These are phyloP conservation scores for Epinephelus awoara DNA, from an alignment of 2,797 vertebrate species.

Conservation along the genomic window DNA sequence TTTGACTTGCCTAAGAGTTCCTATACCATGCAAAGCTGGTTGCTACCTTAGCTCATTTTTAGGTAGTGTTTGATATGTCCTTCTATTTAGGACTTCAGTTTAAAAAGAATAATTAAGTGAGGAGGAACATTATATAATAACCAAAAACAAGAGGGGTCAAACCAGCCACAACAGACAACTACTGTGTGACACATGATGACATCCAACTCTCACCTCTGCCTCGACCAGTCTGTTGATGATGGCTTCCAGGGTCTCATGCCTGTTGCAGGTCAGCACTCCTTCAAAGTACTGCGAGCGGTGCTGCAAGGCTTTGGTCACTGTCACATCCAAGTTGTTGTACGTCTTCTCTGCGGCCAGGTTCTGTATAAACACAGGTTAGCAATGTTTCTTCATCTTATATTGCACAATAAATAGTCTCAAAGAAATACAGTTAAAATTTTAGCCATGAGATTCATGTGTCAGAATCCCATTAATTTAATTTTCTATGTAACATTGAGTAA, in stretches of 20 bases:
- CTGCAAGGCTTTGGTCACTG: conserved; percentile 95
- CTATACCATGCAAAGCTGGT: neutral
- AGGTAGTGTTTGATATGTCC: neutral
- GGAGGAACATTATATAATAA: neutral
- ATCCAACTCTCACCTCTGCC: conserved; percentile 89
- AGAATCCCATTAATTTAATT: neutral
- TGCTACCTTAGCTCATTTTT: neutral
- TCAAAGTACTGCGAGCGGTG: conserved; percentile 99
- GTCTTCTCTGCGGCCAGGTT: conserved; percentile 98
- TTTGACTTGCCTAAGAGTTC: neutral
- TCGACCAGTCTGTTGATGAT: conserved; percentile 97
- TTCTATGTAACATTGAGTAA: neutral
- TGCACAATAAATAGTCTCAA: neutral
- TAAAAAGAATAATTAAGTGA: neutral
- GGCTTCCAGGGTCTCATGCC: conserved; percentile 92
- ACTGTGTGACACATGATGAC: neutral
- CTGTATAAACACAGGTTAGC: conserved; percentile 73
- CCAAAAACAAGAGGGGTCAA: neutral
- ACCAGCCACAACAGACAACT: neutral
- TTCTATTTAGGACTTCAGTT: neutral
- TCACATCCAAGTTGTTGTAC: conserved; percentile 98
- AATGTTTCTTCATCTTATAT: neutral
- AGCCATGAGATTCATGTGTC: neutral
- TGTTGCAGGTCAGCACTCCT: conserved; percentile 95
- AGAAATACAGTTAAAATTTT: neutral